phyloP scores from a whole-genome alignment of 2,797 vertebrate species.

The Acanthopagrus latus region DNA sequence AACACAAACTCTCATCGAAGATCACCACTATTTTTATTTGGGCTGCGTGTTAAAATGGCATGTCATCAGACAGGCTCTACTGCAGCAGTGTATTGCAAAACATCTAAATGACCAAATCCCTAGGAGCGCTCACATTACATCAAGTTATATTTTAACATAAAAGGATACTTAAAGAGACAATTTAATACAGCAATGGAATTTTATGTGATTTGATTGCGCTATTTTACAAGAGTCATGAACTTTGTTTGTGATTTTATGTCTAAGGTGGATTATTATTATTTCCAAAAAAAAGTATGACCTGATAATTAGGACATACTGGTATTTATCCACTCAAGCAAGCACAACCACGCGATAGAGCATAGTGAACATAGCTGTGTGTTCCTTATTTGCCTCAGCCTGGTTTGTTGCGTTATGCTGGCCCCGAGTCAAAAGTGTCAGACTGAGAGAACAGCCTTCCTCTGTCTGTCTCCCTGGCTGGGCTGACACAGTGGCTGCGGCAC shows the following conservation, averaged over 20 bases:
- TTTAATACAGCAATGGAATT: not conserved
- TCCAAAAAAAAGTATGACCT: constrained; percentile 12
- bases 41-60: constrained; percentile 2
- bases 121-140: not conserved
- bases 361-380: constrained; percentile 52
- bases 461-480: constrained; percentile 66
- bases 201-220: not conserved
- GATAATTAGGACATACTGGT: constrained; percentile 36
- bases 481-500: constrained; percentile 81
- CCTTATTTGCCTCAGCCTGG: constrained; percentile 55
- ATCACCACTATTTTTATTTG: constrained; percentile 36
- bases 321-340: constrained; percentile 19
- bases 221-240: not conserved
- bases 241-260: not conserved
- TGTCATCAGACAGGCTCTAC: constrained; percentile 27
- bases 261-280: not conserved
- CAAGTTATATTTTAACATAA: constrained; percentile 1
- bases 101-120: constrained; percentile 20
- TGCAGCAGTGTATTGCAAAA: constrained; percentile 23
- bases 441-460: constrained; percentile 74
- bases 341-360: constrained; percentile 10
- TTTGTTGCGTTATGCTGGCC: constrained; percentile 66
- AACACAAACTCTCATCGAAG: constrained; percentile 30
- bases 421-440: constrained; percentile 77
- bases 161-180: not conserved